Conservation (phyloP, 2,888 invertebrate genomes). For the Podabrus alpinus region DNA sequence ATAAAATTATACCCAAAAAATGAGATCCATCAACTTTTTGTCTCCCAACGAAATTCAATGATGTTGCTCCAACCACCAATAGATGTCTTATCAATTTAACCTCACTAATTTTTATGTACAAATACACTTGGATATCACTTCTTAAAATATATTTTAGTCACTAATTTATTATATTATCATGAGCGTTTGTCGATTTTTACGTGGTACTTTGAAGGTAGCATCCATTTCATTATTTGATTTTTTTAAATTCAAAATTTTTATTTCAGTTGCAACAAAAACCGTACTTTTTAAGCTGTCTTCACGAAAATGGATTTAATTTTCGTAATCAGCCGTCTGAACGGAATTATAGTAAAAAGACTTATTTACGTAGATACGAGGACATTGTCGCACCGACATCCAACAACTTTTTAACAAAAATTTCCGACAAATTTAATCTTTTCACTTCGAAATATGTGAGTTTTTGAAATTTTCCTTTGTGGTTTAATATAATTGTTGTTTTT, state of each 20-base stretch:
- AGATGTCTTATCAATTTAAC: neutral
- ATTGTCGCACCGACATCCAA: neutral
- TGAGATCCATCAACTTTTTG: neutral
- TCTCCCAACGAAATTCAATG: neutral
- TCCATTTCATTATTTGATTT: neutral
- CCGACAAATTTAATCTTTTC: neutral
- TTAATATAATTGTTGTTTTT: conserved; percentile 44
- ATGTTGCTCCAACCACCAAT: neutral
- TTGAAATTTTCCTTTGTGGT: neutral
- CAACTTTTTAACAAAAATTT: neutral
- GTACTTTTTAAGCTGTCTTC: neutral
- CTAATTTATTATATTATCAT: neutral
- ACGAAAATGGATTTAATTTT: neutral
- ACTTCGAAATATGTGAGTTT: neutral
- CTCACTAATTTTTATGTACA: neutral
- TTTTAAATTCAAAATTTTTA: neutral
- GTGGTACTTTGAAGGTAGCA: neutral
- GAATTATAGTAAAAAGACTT: neutral
- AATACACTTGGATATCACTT: neutral
- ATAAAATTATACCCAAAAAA: neutral
- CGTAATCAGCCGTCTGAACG: neutral
- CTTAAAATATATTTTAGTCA: neutral
- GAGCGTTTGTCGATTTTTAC: neutral
- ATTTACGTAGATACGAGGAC: neutral
- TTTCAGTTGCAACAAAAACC: neutral